Base-by-base conservation (phyloP, 1,140 invertebrate genomes). In the Halesus radiatus region DNA sequence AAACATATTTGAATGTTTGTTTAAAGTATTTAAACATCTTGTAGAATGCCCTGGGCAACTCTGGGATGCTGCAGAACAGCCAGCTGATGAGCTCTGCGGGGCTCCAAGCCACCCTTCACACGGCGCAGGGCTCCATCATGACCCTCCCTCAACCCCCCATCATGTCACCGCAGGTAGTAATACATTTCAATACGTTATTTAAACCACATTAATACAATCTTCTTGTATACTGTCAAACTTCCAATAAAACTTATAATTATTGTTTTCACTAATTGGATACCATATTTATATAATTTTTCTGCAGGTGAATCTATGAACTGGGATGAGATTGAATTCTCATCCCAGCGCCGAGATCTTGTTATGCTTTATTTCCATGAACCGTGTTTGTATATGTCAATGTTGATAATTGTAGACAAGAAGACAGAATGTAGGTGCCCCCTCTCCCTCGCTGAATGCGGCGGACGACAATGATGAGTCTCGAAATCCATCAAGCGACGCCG, bases 351-450 rank as follows among this genome's bases (percentile, higher is more conserved):
- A 45, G 8, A 45, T 45, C 37, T 45, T 45, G 37, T 45, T 13
- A 45, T 13, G 37, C 37, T 45, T 13, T 45, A 45, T 45, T 45
- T 45, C 37, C 37, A 45, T 45, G 37, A 45, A 1, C 37, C 37
- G 37, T 45, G 37, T 66, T 66, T 66, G 22, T 66, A 26, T 66
- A 66, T 66, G 22, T 66, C 29, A 32, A 32, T 29, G 26, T 72
- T 72, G 26, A 72, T 72, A 72, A 72, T 72, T 72, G 45, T 72
- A 72, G 68, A 72, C 68, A 72, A 72, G 68, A 72, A 72, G 68
- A 72, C 66, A 70, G 66, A 72, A 72, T 72, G 45, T 72, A 72
- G 68, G 68, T 72, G 68, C 68, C 68, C 68, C 68, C 10, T 52
- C 68, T 26, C 68, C 68, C 45, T 50, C 52, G 50, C 20, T 4